Base-by-base conservation (phyloP, 2,113 vertebrate species). In the Neodon shergylaensis region DNA sequence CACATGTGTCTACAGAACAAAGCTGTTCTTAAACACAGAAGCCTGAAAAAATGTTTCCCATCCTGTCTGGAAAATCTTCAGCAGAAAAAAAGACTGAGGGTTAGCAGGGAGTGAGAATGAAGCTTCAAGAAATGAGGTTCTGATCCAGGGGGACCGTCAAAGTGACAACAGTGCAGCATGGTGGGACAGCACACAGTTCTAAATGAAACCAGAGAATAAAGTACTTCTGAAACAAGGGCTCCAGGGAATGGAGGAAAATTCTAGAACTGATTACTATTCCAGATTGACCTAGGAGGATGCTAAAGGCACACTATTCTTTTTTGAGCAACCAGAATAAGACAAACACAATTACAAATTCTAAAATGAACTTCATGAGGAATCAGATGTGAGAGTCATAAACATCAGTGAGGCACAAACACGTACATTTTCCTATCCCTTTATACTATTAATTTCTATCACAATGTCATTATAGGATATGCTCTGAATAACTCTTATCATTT, bases 321-420 rank as follows among this genome's bases (percentile, higher is more conserved):
- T 28, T 42, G 24, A 42, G 89, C 39, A 74, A 44, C 3, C 88
- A 68, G 31, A 92, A 79, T 7, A 90, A 44, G 92, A 83, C 11
- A 96, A 95, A 92, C 31, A 36, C 63, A 92, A 65, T 58, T 70
- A 93, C 54, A 66, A 83, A 92, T 68, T 76, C 36, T 81, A 28
- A 33, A 47, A 83, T 2, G 21, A 65, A 49, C 16, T 70, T 36
- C 58, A 58, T 21, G 70, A 68, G 44, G 33, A 49, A 65, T 66
- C 72, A 74, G 7, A 66, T 11, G 22, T 17, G 68, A 52, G 44
- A 70, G 21, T 8, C 36, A 54, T 0, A 58, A 58, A 58, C 19
- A 58, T 58, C 19, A 58, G 19, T 58, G 58, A 58, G 24, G 85
- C 2, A 86, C 49, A 76, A 11, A 81, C 10, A 76, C 8, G 17